Base-by-base conservation (phyloP, 2,113 vertebrate genomes). In the Stigmatopora argus region DNA sequence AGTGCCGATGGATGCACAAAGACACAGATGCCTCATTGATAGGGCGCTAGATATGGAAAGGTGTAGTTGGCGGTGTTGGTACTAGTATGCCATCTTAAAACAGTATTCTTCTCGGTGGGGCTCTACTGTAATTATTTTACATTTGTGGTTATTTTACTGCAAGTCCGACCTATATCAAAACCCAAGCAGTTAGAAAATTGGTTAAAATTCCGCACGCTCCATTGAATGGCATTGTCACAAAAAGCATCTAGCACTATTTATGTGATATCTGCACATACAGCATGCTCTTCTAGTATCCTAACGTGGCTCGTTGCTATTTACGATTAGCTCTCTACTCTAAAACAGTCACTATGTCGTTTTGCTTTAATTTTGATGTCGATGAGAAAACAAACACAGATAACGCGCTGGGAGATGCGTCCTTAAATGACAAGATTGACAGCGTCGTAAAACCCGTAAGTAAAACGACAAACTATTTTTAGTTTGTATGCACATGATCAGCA, bases 281-380 rank as follows among this genome's bases (percentile, higher is more conserved):
- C 38, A 41, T 41, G 38, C 38, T 10, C 38, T 8, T 34, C 11
- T 2, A 18, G 34, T 13, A 35, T 15, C 13, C 15, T 47, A 51
- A 34, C 6, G 6, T 3, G 3, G 23, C 8, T 31, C 65, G 51
- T 21, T 19, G 53, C 23, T 56, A 65, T 0, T 6, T 19, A 10
- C 14, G 41, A 79, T 8, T 14, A 18, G 2, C 23, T 41, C 21
- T n/a, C 8, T 38, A 13, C 21, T n/a, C 15, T 21, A 13, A 13
- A 51, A 9, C 41, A 10, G 38, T 55, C 57, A 53, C 83, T 18
- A 92, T 92, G 91, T 90, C 88, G 1, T 92, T 92, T 76, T 86
- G 85, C 71, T 92, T 92, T 73, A 90, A 92, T 70, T 92, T 92
- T 48, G 78, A 89, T 45, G 64, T 92, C 35, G 70, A 82, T 7